phyloP scores from a whole-genome alignment of 1,140 invertebrate genomes.

The Danaus plexippus region DNA sequence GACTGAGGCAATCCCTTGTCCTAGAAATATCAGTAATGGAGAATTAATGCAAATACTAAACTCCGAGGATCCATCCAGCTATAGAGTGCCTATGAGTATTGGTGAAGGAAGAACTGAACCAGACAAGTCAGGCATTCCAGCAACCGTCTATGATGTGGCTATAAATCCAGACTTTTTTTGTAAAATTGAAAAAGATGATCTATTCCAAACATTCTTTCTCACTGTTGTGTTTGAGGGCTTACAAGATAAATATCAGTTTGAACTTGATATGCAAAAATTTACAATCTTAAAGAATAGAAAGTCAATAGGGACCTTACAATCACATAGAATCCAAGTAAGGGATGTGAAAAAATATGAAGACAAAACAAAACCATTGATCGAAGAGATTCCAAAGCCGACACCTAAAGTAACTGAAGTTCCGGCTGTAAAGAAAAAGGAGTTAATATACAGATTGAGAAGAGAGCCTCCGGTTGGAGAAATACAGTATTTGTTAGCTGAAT shows the following conservation, averaged over 20 bases:
- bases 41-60: constrained; percentile 80
- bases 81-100: constrained; percentile 90
- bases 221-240: constrained; percentile 80
- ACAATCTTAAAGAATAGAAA: constrained; percentile 75
- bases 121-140: constrained; percentile 82
- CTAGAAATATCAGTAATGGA: constrained; percentile 84
- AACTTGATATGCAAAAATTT: constrained; percentile 75
- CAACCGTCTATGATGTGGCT: constrained; percentile 83
- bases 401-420: constrained; percentile 32
- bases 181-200: constrained; percentile 77
- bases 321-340: constrained; percentile 80
- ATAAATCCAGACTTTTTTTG: constrained; percentile 81
- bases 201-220: constrained; percentile 84
- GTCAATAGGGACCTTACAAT: constrained; percentile 79
- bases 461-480: constrained; percentile 61
- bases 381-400: constrained; percentile 64
- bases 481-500: constrained; percentile 69
- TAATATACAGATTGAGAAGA: constrained; percentile 65
- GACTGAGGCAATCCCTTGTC: constrained; percentile 82
- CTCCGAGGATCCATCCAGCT: constrained; percentile 80
- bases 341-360: constrained; percentile 68
- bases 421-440: constrained; percentile 35
- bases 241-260: constrained; percentile 80
- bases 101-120: constrained; percentile 82
- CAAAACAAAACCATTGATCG: constrained; percentile 66